Conservation (phyloP, 2,888 invertebrate species). For the Cyclophora albipunctata region DNA sequence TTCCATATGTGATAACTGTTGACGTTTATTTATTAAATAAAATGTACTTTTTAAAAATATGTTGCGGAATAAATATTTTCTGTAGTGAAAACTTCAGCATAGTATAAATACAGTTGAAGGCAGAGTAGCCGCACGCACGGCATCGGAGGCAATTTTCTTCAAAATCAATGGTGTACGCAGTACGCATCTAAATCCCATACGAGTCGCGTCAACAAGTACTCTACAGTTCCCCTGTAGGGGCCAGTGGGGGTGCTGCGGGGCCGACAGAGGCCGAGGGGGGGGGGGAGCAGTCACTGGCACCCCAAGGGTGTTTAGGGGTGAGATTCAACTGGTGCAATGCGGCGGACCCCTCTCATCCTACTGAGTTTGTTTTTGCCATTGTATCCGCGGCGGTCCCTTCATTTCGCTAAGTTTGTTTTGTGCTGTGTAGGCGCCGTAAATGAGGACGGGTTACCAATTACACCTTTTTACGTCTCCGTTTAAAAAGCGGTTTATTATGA, state of each 20-base stretch:
- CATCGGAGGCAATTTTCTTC: slow-evolving; percentile 18
- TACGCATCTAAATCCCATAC: slow-evolving; percentile 32
- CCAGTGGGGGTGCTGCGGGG: slow-evolving; percentile 12
- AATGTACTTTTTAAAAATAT: too few species aligned
- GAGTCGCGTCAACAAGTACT: slow-evolving; percentile 60
- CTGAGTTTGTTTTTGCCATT: slow-evolving; percentile 49
- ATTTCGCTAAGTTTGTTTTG: slow-evolving; percentile 47
- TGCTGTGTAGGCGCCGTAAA: slow-evolving; percentile 30
- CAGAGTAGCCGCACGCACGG: slow-evolving; percentile 3
- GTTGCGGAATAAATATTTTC: too few species aligned
- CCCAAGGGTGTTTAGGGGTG: slow-evolving; percentile 37
- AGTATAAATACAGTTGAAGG: too few species aligned
- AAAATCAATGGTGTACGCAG: slow-evolving; percentile 39
- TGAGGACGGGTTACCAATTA: slow-evolving; percentile 22
- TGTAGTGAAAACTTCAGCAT: too few species aligned
- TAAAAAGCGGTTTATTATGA: not conserved
- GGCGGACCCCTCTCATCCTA: slow-evolving; percentile 58
- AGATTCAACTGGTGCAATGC: slow-evolving; percentile 76
- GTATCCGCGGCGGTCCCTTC: slow-evolving; percentile 22
- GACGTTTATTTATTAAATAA: too few species aligned
- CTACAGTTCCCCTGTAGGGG: slow-evolving; percentile 22
- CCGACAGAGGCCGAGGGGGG: slow-evolving; percentile 15
- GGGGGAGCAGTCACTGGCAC: slow-evolving; percentile 20
- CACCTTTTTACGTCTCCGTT: not conserved
- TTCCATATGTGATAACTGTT: too few species aligned